Evolutionary conservation across 2,797 vertebrate species (phyloP), one percentile per base, ranked within the genome.

Genomic region (Sebastolobus alascanus): DNA sequence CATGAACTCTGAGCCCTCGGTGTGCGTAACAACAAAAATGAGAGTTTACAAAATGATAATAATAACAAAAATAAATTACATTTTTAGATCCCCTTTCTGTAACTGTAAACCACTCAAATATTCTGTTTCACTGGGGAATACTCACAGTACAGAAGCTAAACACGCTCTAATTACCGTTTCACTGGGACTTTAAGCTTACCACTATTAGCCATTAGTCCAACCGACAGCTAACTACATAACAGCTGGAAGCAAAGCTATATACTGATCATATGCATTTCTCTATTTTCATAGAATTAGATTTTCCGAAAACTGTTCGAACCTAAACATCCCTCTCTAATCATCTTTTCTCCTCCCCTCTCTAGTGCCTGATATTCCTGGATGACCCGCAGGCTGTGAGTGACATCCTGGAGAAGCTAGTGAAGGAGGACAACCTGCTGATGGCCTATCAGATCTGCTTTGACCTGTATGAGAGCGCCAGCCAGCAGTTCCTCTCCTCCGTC

Each of bases 381-480:
- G 99, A 99, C 80, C 99, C 99, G 0, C 99, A 99, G 92, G 99
- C 99, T 22, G 98, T 99, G 67, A 99, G 99, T 16, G 99, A 99
- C 92, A 99, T 99, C 87, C 91, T 99, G 85, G 98, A 99, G 93
- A 99, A 99, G 88, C 85, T 99, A 84, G 98, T 99, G 82, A 99
- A 99, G 90, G 99, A 99, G 90, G 98, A 99, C 89, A 99, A 99
- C 92, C 96, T 99, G 40, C 96, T 99, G 69, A 99, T 99, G 99
- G 98, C 98, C 31, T 99, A 99, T 87, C 99, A 99, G 92, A 99
- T 99, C 89, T 99, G 98, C 89, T 99, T 99, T 79, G 99, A 99
- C 90, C 94, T 99, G 64, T 99, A 99, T 20, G 98, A 99, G 95
- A 99, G 99, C 9, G 99, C 99, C 29, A 99, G 98, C 93, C 99